Conservation (phyloP, 2,888 invertebrate genomes). For the Halictus quadricinctus region DNA sequence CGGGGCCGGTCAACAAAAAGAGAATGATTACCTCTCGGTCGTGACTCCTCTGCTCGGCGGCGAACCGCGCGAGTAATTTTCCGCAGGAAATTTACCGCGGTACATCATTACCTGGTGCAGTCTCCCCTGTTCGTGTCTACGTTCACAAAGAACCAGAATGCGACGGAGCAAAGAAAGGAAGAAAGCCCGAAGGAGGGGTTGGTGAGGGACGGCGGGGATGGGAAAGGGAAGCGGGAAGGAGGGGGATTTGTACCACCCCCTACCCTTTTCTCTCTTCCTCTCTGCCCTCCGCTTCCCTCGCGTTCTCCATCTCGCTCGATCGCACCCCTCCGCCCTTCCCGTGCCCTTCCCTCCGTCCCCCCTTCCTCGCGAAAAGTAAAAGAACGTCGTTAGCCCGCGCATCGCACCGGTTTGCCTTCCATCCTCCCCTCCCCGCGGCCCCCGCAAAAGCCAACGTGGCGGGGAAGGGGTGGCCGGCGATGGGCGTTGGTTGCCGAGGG, state of each 20-base stretch:
- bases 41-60: constrained; percentile 50
- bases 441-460: constrained; percentile 74
- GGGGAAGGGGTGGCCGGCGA: constrained; percentile 67
- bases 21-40: constrained; percentile 64
- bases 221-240: constrained; percentile 29
- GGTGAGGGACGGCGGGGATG: background rate
- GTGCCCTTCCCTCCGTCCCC: constrained; percentile 10
- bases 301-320: constrained; percentile 24
- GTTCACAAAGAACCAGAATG: constrained; percentile 61
- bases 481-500: constrained; percentile 77
- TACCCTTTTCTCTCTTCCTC: constrained; percentile 22
- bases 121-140: constrained; percentile 58
- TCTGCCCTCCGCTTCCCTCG: constrained; percentile 19
- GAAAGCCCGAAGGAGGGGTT: constrained; percentile 31
- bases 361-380: constrained; percentile 72
- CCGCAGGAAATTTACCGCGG: constrained; percentile 72
- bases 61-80: constrained; percentile 69
- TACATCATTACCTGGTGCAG: constrained; percentile 72
- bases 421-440: constrained; percentile 63
- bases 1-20: constrained; percentile 39
- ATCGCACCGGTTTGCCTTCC: constrained; percentile 66
- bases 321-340: constrained; percentile 12
- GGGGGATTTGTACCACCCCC: constrained; percentile 45
- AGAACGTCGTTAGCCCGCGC: constrained; percentile 78
- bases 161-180: constrained; percentile 42